Evolutionary conservation across 2,797 vertebrate genomes (phyloP).

Genomic region (Chaunax sp.): DNA sequence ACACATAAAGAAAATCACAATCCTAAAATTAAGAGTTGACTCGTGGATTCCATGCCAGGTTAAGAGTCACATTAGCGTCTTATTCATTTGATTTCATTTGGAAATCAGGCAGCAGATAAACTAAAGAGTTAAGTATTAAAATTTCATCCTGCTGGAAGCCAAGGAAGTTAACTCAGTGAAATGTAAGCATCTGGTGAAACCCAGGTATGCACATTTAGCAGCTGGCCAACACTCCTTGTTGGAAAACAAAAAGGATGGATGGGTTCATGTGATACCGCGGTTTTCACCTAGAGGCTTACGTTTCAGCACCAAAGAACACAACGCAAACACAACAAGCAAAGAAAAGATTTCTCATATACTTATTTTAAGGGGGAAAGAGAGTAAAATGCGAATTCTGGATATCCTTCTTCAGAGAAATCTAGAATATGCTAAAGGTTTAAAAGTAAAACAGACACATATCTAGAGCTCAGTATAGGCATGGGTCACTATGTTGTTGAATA

Average conservation of each 20-base stretch:
- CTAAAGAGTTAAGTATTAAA: not conserved
- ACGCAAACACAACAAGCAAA: conserved; percentile 78
- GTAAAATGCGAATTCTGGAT: conserved; percentile 81
- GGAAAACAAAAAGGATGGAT: conserved; percentile 64
- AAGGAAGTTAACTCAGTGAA: conserved; percentile 80
- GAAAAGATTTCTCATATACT: conserved; percentile 81
- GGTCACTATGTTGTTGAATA: conserved; percentile 79
- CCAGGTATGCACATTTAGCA: conserved; percentile 74
- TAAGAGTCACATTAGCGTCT: conserved; percentile 10
- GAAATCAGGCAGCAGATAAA: conserved; percentile 16
- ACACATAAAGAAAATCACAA: conserved; percentile 65
- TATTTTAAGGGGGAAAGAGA: conserved; percentile 80
- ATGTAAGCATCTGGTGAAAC: conserved; percentile 79
- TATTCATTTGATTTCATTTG: conserved; percentile 15
- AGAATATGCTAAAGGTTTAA: conserved; percentile 82
- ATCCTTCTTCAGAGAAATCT: conserved; percentile 86
- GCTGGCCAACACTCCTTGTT: conserved; percentile 50
- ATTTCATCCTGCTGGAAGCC: conserved; percentile 74
- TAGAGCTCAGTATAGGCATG: conserved; percentile 79
- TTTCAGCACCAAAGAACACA: conserved; percentile 69
- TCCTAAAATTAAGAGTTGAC: conserved; percentile 75
- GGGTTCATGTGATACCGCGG: conserved; percentile 72
- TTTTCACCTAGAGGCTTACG: conserved; percentile 71
- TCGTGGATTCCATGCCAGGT: conserved; percentile 66
- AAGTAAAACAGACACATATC: conserved; percentile 83